Conservation (phyloP, 2,797 vertebrate genomes). For the Eptatretus atami region DNA sequence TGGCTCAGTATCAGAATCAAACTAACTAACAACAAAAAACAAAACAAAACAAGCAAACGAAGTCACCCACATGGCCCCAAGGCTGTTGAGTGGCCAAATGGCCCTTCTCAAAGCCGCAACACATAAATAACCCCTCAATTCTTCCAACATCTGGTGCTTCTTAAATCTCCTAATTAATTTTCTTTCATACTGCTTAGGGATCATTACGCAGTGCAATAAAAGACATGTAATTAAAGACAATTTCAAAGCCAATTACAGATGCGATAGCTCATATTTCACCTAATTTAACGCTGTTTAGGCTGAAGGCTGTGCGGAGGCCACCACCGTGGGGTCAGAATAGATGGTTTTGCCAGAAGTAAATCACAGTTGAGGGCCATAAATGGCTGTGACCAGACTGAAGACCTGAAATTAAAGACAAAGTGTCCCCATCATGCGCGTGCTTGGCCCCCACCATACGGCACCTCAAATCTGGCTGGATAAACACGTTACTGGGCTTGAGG, state of each 20-base stretch:
- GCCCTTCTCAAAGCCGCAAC: neutral
- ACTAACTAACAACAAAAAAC: too few species aligned
- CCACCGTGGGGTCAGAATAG: slow-evolving; percentile 20
- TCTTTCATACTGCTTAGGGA: slow-evolving; percentile 92
- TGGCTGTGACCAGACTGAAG: slow-evolving; percentile 85
- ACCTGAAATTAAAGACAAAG: slow-evolving; percentile 78
- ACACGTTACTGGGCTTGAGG: neutral
- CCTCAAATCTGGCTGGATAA: slow-evolving; percentile 4
- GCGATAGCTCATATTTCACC: slow-evolving; percentile 99
- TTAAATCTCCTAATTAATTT: slow-evolving; percentile 99
- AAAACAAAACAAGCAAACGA: too few species aligned
- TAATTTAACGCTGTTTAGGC: slow-evolving; percentile 14
- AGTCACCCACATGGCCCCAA: too few species aligned
- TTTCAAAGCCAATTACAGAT: slow-evolving; percentile 99
- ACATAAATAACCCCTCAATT: slow-evolving; percentile 1
- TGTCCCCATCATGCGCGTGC: slow-evolving; percentile 17
- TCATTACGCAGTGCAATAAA: slow-evolving; percentile 99
- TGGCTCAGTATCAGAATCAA: too few species aligned
- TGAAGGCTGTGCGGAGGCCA: neutral
- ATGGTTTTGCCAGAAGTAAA: slow-evolving; percentile 85
- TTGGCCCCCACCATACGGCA: neutral
- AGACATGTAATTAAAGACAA: slow-evolving; percentile 99
- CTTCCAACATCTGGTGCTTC: neutral
- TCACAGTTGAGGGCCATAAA: slow-evolving; percentile 45
- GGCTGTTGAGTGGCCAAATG: neutral